These are phyloP conservation scores for Xylocampa areola DNA, from an alignment of 2,888 invertebrate genomes.

Conservation along the genomic window DNA sequence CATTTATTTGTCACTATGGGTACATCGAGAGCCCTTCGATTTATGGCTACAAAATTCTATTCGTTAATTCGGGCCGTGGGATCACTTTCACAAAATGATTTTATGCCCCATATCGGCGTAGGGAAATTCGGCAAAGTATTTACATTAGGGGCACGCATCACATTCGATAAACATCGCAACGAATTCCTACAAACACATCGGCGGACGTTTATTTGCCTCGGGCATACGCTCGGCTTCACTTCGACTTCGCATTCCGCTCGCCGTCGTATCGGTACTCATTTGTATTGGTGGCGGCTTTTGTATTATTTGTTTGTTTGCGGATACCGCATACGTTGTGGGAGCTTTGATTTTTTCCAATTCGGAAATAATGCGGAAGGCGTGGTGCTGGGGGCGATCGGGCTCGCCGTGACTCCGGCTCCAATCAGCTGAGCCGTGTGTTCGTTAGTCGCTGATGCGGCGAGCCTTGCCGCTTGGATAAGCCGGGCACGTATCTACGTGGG, in stretches of 20 bases:
- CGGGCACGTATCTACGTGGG: constrained; percentile 84
- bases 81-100: constrained; percentile 52
- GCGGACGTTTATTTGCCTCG: constrained; percentile 85
- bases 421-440: constrained; percentile 81
- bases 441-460: constrained; percentile 76
- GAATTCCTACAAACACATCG: constrained; percentile 87
- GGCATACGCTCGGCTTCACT: constrained; percentile 81
- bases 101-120: constrained; percentile 52
- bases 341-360: constrained; percentile 89
- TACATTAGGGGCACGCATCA: constrained; percentile 79
- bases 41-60: constrained; percentile 49
- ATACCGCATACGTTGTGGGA: constrained; percentile 83
- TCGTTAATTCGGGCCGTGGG: constrained; percentile 45
- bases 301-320: constrained; percentile 89
- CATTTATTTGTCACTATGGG: constrained; percentile 72
- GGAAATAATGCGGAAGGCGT: constrained; percentile 86
- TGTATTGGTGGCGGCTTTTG: constrained; percentile 85
- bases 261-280: constrained; percentile 87
- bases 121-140: constrained; percentile 68
- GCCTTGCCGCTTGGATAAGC: constrained; percentile 81
- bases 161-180: constrained; percentile 87
- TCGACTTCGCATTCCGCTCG: constrained; percentile 83
- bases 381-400: constrained; percentile 79
- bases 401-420: constrained; percentile 74
- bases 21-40: constrained; percentile 71